These are phyloP conservation scores for Fringilla coelebs DNA, from an alignment of 2,797 vertebrate genomes.

Conservation along the genomic window DNA sequence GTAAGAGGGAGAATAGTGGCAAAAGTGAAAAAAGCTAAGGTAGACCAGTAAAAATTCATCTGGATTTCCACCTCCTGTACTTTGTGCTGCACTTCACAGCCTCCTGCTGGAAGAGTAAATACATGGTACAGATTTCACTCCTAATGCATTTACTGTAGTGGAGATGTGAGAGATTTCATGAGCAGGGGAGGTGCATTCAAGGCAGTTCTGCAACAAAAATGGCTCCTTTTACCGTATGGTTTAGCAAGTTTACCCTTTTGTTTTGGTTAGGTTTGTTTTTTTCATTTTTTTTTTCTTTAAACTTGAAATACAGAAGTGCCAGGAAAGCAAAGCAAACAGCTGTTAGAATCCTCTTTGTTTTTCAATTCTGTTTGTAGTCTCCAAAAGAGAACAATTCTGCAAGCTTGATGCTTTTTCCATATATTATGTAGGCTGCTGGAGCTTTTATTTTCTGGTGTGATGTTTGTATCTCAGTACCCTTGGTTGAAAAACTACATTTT, in stretches of 20 bases:
- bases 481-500: not conserved
- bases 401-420: not conserved
- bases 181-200: not conserved
- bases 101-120: slow-evolving; percentile 18
- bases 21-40: not conserved
- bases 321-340: slow-evolving; percentile 28
- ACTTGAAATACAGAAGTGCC: not conserved
- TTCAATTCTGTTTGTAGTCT: slow-evolving; percentile 47
- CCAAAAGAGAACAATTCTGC: slow-evolving; percentile 11
- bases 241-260: not conserved
- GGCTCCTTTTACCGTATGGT: not conserved
- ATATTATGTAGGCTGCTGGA: not conserved
- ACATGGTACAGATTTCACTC: not conserved
- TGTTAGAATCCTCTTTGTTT: slow-evolving; percentile 40
- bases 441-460: not conserved
- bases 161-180: not conserved
- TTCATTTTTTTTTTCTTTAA: not conserved
- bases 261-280: not conserved
- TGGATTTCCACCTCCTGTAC: not conserved
- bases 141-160: not conserved
- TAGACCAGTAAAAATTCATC: not conserved
- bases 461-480: not conserved
- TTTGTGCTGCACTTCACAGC: not conserved
- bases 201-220: not conserved
- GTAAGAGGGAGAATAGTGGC: not conserved